Base-by-base conservation (phyloP, 1,140 invertebrate genomes). In the Heliothis virescens region DNA sequence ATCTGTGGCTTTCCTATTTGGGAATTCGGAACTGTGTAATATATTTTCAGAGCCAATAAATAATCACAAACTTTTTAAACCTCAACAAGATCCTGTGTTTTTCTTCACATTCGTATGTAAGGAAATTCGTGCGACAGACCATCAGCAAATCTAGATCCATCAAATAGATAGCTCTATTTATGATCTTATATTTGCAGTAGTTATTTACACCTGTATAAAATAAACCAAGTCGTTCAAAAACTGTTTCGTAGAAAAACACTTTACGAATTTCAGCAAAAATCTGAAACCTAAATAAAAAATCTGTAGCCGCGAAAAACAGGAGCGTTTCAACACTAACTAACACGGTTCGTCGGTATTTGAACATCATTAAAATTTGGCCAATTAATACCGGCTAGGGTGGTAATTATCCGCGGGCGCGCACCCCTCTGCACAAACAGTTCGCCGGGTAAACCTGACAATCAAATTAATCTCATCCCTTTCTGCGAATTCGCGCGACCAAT, bases 361-460 rank as follows among this genome's bases (percentile, higher is more conserved):
- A 82, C 73, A 87, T 89, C 87, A 89, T 91, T 89, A 89, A 90
- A 90, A 86, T 88, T 83, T 79, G 81, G 59, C 84, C 86, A 89
- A 89, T 88, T 86, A 89, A 90, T 86, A 86, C 79, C 12, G 60
- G 21, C 59, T 48, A 52, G 63, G 80, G 81, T 60, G 78, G 81
- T 86, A 85, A 86, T 89, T 86, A 86, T 75, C 78, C 57, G 71
- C 74, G 67, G 60, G 76, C 77, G 78, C 47, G 79, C 75, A 65
- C 75, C 81, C 80, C 79, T 62, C 41, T 77, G 52, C 11, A 55
- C 65, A 80, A 82, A 82, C 80, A 79, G 71, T 18, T 41, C 67
- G 74, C 34, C 21, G 52, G 60, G 81, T 77, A 80, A 82, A 73
- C 78, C 81, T 62, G 53, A 81, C 79, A 82, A 69, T 82, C 75